A percentile compares a stretch with the other conserved stretches of the same genome.
phyloP scores from a whole-genome alignment of 1,140 invertebrate genomes.

The Scaptomyza montana region DNA sequence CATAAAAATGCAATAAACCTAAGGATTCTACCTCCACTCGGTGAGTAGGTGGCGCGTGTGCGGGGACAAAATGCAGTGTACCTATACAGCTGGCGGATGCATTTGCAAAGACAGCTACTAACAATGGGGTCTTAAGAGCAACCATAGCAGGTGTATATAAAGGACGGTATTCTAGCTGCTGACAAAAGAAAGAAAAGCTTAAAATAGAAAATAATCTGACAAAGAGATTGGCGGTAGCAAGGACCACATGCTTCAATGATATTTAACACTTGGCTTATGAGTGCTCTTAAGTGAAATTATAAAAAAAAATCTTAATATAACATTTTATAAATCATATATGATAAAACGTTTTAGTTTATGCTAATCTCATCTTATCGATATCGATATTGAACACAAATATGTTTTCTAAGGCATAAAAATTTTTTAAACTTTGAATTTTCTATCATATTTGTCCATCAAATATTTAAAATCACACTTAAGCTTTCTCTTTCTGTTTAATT shows the following conservation, averaged over 20 bases:
- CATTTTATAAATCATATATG: no score
- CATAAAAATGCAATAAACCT: slow-evolving; percentile 74
- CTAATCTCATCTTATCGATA: no score
- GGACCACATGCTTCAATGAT: neutral
- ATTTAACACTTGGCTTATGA: neutral
- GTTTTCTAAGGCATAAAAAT: no score
- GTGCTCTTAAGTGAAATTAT: neutral
- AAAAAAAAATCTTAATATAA: no score
- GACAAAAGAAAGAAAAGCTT: neutral
- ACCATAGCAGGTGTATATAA: slow-evolving; percentile 1
- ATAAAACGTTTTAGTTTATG: no score
- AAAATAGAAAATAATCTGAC: slow-evolving; percentile 1
- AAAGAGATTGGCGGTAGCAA: neutral
- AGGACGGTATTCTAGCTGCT: neutral
- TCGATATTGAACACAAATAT: no score
- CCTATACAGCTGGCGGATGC: slow-evolving; percentile 3
- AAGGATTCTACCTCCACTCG: slow-evolving; percentile 32
- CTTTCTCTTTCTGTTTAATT: neutral
- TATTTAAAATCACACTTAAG: neutral
- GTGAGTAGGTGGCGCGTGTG: neutral
- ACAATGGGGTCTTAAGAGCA: slow-evolving; percentile 21
- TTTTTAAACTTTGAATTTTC: no score
- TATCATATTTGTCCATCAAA: neutral
- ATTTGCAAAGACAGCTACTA: slow-evolving; percentile 20
- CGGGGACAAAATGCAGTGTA: neutral